These are phyloP conservation scores for Tympanoctomys barrerae DNA, from an alignment of 2,797 vertebrate species.

Conservation along the genomic window DNA sequence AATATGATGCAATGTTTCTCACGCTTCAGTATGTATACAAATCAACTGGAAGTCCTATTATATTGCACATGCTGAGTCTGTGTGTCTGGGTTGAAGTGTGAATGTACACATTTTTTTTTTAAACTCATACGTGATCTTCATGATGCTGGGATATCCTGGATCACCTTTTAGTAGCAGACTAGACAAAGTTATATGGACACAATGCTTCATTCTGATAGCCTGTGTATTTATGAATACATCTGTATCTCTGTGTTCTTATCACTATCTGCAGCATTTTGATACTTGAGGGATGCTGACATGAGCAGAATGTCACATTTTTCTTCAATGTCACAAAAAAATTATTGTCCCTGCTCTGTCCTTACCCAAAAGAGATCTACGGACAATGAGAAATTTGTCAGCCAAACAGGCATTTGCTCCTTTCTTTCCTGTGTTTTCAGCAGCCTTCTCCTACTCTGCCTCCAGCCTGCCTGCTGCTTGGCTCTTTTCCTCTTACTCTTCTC, in stretches of 20 bases:
- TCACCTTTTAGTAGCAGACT: background rate
- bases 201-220: accelerated
- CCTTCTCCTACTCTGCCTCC: accelerated
- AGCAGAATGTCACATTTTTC: too few relatives aligned
- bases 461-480: accelerated
- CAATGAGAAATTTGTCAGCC: accelerated
- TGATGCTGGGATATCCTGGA: background rate
- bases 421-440: accelerated
- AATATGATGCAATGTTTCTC: conserved; percentile 24
- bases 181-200: background rate
- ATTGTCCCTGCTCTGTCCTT: too few relatives aligned
- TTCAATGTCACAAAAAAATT: background rate
- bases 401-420: background rate
- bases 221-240: accelerated
- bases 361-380: background rate
- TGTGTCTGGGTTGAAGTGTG: background rate
- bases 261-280: accelerated
- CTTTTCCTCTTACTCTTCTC: background rate
- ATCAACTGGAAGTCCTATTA: conserved; percentile 59
- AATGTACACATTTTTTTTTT: background rate
- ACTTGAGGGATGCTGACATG: accelerated
- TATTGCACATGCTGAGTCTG: conserved; percentile 55
- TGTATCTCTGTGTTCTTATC: accelerated
- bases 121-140: background rate
- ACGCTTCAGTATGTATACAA: background rate